These are phyloP conservation scores for Sternarchorhynchus goeldii DNA, from an alignment of 2,797 vertebrate genomes.

Conservation along the genomic window DNA sequence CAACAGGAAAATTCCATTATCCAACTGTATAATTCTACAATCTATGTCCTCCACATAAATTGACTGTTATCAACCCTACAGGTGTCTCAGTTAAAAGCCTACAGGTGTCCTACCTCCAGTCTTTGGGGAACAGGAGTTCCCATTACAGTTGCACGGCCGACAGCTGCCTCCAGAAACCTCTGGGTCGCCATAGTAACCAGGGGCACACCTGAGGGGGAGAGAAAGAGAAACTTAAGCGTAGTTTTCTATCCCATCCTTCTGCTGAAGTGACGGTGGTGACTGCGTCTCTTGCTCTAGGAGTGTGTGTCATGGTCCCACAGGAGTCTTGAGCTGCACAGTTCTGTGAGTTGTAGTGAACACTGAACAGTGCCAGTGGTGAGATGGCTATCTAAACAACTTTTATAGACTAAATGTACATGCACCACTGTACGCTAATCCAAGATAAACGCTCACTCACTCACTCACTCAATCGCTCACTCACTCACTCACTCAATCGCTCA, in stretches of 20 bases:
- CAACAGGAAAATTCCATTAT: not conserved
- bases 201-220: conserved; percentile 81
- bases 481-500: not conserved
- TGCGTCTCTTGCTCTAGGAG: too few relatives aligned
- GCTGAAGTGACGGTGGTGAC: not conserved
- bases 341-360: too few relatives aligned
- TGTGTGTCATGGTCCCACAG: too few relatives aligned
- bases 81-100: too few relatives aligned
- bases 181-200: conserved; percentile 92
- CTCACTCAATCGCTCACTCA: too few relatives aligned
- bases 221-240: not conserved
- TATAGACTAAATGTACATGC: too few relatives aligned
- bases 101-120: conserved; percentile 84
- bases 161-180: conserved; percentile 80
- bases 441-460: not conserved
- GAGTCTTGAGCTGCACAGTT: too few relatives aligned
- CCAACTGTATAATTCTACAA: too few relatives aligned
- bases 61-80: not conserved
- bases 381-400: too few relatives aligned
- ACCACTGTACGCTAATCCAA: too few relatives aligned
- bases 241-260: not conserved
- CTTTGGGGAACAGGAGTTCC: conserved; percentile 82
- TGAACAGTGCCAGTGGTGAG: too few relatives aligned
- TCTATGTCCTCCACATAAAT: not conserved
- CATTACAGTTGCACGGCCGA: conserved; percentile 85